phyloP scores from a whole-genome alignment of 2,888 invertebrate genomes.

The Lasioglossum oenotherae region DNA sequence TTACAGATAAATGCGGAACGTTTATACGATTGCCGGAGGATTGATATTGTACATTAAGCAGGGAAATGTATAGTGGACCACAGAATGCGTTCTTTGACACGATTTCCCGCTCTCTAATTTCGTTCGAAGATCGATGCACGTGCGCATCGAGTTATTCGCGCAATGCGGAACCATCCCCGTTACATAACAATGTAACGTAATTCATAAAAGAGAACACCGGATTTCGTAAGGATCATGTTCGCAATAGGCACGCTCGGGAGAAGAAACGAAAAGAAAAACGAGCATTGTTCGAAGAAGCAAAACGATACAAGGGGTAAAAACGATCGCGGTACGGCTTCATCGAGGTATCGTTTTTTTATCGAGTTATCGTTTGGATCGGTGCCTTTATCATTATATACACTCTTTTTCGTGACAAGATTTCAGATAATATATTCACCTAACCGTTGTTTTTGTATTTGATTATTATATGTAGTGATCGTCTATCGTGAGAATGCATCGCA shows the following conservation, averaged over 20 bases:
- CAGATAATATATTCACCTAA: not conserved
- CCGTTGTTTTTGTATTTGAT: not conserved
- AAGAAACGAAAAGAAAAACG: slow-evolving; percentile 13
- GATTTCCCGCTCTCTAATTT: slow-evolving; percentile 34
- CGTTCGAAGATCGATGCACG: slow-evolving; percentile 31
- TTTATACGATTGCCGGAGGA: not conserved
- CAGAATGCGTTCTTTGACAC: not conserved
- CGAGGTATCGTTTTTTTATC: slow-evolving; percentile 24
- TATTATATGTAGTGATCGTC: not conserved
- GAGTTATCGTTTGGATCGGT: slow-evolving; percentile 20
- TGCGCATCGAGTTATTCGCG: slow-evolving; percentile 37
- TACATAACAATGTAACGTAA: slow-evolving; percentile 42
- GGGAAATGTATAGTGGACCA: not conserved
- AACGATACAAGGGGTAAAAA: slow-evolving; percentile 52
- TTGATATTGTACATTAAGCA: not conserved
- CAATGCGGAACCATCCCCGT: slow-evolving; percentile 43
- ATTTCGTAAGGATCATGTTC: slow-evolving; percentile 44
- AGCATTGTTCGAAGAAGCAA: slow-evolving; percentile 43
- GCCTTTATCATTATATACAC: slow-evolving; percentile 22
- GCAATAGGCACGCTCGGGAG: slow-evolving; percentile 26
- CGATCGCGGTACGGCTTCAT: slow-evolving; percentile 30
- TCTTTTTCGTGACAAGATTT: not conserved
- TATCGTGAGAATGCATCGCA: not conserved
- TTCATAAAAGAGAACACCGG: slow-evolving; percentile 27
- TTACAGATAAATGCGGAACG: not conserved